Evolutionary conservation across 2,797 vertebrate genomes (phyloP), one percentile per base, ranked within the genome.

Genomic region (Coilia nasus): DNA sequence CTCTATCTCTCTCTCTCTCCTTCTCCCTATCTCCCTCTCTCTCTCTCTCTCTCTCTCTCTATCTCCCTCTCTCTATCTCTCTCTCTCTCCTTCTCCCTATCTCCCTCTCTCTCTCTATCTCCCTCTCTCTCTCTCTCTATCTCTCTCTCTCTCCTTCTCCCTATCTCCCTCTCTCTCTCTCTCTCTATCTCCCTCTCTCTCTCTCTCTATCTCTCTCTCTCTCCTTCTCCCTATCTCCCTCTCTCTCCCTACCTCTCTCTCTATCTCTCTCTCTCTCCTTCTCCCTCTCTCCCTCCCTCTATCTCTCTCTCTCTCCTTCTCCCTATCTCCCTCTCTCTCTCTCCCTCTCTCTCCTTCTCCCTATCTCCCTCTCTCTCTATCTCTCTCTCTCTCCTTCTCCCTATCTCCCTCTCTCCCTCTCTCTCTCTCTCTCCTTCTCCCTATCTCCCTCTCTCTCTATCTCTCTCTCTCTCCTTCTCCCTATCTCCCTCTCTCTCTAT

Each of bases 171-270:
- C 47, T 78, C 81, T 83, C 35, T 64, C 71, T 41, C 57, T 84
- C 85, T 86, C 59, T 75, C 91, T 81, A 1, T 17, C 21, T 7
- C 56, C 3, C 56, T 57, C 11, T 57, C 56, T 17, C 56, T 57
- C 56, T 57, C 56, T 57, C 56, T 57, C 56, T 57, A 2, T 57
- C 56, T 17, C 56, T 57, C 56, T 3, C 57, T 56, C 28, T 44
- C 46, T 25, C 83, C 59, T 31, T 17, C 57, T 78, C 46, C 12
- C 17, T 35, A n/a, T 35, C n/a, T 35, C n/a, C n/a, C n/a, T n/a
- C n/a, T n/a, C n/a, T n/a, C n/a, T n/a, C n/a, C n/a, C n/a, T n/a
- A n/a, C n/a, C 81, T 3, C 44, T 41, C 59, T 2, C 11, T 6
- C 28, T 9, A 23, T 44, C 35, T 7, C 17, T 21, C 35, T 1